Percentiles rank a stretch among this genome's conserved stretches.
Conservation (phyloP, 2,888 invertebrate genomes). For the Lutraria lutraria region DNA sequence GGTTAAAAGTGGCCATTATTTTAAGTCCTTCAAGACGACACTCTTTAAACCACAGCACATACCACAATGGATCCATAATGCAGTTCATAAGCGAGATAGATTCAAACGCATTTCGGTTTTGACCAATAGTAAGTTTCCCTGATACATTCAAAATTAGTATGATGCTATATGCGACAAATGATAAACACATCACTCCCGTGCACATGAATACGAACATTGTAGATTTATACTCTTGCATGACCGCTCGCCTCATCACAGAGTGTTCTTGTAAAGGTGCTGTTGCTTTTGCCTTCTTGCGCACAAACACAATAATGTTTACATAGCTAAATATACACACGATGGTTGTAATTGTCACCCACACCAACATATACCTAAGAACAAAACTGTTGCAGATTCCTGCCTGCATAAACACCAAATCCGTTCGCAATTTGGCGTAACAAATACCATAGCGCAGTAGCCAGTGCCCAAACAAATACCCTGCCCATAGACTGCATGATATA, state of each 20-base stretch:
- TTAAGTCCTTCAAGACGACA: constrained; percentile 44
- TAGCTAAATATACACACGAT: background rate
- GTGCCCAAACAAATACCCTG: background rate
- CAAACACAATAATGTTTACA: background rate
- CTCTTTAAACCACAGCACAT: constrained; percentile 49
- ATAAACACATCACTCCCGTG: background rate
- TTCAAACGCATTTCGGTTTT: constrained; percentile 19
- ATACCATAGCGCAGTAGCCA: constrained; percentile 27
- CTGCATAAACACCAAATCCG: constrained; percentile 17
- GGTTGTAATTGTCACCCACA: background rate
- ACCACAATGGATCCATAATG: constrained; percentile 35
- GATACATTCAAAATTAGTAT: background rate
- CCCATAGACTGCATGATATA: constrained; percentile 14
- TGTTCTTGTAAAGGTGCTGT: background rate
- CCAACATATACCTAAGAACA: background rate
- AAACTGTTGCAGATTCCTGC: constrained; percentile 40
- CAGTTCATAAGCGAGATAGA: constrained; percentile 27
- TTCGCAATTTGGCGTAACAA: constrained; percentile 30
- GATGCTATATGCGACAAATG: constrained; percentile 1
- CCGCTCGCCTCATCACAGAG: background rate
- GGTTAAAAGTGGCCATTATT: constrained; percentile 19
- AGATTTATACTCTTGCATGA: constrained; percentile 29
- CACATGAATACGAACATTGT: constrained; percentile 35
- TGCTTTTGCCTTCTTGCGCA: background rate
- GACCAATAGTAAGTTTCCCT: background rate